These are phyloP conservation scores for Drosophila chauvacae DNA, from an alignment of 1,140 invertebrate species.

Conservation along the genomic window DNA sequence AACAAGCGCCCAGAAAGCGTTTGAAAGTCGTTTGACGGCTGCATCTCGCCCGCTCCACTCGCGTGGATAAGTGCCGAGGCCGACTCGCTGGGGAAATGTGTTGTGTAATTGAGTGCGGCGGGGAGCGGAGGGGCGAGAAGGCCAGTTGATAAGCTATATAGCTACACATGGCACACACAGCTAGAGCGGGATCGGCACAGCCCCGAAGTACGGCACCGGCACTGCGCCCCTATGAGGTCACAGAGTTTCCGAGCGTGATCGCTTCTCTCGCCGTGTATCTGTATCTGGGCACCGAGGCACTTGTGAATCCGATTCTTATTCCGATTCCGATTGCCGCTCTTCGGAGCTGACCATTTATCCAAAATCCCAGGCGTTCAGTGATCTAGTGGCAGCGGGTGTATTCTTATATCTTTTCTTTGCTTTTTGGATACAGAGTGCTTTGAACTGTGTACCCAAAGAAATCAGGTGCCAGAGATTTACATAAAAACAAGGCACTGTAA, in stretches of 20 bases:
- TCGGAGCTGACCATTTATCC: slow-evolving; percentile 70
- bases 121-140: not conserved
- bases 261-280: slow-evolving; percentile 28
- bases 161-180: slow-evolving; percentile 31
- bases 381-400: slow-evolving; percentile 56
- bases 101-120: slow-evolving; percentile 23
- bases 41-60: slow-evolving; percentile 62
- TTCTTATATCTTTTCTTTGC: slow-evolving; percentile 27
- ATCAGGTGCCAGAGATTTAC: not conserved
- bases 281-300: slow-evolving; percentile 14
- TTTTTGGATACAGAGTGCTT: slow-evolving; percentile 63
- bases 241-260: slow-evolving; percentile 1
- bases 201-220: no score
- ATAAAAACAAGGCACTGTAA: not conserved
- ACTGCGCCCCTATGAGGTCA: slow-evolving; percentile 6
- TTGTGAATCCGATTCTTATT: slow-evolving; percentile 40
- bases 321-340: slow-evolving; percentile 45
- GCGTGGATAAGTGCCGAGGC: slow-evolving; percentile 34
- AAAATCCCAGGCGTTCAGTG: slow-evolving; percentile 75
- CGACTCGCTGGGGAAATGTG: slow-evolving; percentile 17
- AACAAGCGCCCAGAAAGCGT: slow-evolving; percentile 76
- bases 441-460: slow-evolving; percentile 51
- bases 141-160: slow-evolving; percentile 49
- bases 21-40: slow-evolving; percentile 71
- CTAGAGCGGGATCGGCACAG: slow-evolving; percentile 8